Conservation (phyloP, 92 coral and sea anemone species). For the Nematostella vectensis region DNA sequence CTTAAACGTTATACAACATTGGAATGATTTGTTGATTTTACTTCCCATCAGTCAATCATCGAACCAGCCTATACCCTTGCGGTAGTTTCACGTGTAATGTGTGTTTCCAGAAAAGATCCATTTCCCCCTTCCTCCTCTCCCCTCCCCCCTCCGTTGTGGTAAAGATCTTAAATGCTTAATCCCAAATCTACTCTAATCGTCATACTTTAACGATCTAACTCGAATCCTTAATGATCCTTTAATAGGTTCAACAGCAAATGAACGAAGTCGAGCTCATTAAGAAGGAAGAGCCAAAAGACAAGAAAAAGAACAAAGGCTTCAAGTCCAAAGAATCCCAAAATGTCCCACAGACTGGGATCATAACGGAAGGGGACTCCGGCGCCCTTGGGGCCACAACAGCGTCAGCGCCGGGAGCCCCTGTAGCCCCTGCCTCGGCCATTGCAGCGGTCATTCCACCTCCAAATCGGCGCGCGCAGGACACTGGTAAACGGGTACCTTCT, state of each 20-base stretch:
- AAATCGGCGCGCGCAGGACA: slow-evolving; percentile 20
- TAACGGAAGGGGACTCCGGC: slow-evolving; percentile 57
- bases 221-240: too few relatives aligned
- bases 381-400: slow-evolving; percentile 16
- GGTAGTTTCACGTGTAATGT: too few relatives aligned
- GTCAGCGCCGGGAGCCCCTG: slow-evolving; percentile 27
- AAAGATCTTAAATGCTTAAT: too few relatives aligned
- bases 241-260: slow-evolving; percentile 66
- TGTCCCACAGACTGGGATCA: slow-evolving; percentile 56
- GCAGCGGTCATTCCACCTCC: slow-evolving; percentile 67
- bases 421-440: slow-evolving; percentile 16
- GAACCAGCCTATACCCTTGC: too few relatives aligned
- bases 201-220: too few relatives aligned
- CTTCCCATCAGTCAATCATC: too few relatives aligned
- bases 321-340: slow-evolving; percentile 37
- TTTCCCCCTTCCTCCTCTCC: too few relatives aligned
- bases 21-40: too few relatives aligned
- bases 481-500: slow-evolving; percentile 34
- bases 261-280: slow-evolving; percentile 58
- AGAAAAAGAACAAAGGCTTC: slow-evolving; percentile 47
- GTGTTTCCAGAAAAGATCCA: too few relatives aligned
- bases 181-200: too few relatives aligned
- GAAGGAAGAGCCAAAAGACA: slow-evolving; percentile 60
- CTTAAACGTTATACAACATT: too few relatives aligned
- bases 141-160: too few relatives aligned